Conservation (phyloP, 2,888 invertebrate species). For the Punctoribates punctum region DNA sequence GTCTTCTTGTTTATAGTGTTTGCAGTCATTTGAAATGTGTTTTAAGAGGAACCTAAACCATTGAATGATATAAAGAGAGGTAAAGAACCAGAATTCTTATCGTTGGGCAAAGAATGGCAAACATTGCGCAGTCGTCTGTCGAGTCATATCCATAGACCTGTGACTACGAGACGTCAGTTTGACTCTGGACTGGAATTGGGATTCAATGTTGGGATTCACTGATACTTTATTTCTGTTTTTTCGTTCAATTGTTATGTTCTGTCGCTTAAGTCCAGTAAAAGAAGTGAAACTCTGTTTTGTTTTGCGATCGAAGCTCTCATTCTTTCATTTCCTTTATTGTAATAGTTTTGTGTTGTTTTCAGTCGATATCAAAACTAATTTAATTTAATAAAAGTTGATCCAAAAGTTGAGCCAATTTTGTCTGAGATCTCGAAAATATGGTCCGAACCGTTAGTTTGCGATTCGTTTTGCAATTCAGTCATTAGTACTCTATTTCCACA, state of each 20-base stretch:
- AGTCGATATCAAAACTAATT: constrained; percentile 7
- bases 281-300: background rate
- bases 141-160: background rate
- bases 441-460: background rate
- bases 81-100: background rate
- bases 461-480: background rate
- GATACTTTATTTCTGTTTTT: constrained; percentile 22
- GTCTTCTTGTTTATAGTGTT: too few relatives aligned
- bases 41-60: too few relatives aligned
- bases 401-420: background rate
- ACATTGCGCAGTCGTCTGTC: background rate
- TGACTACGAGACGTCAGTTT: background rate
- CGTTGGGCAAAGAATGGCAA: background rate
- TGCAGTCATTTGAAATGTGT: too few relatives aligned
- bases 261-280: constrained; percentile 11
- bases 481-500: background rate
- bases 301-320: background rate
- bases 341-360: background rate
- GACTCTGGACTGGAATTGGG: background rate
- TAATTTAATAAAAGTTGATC: constrained; percentile 14
- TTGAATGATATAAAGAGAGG: too few relatives aligned
- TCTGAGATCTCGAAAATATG: background rate
- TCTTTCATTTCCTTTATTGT: background rate
- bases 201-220: constrained; percentile 16
- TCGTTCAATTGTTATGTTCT: background rate